A percentile compares a stretch with the other conserved stretches of the same genome.
Conservation (phyloP, 2,888 invertebrate genomes). For the Trissoscelio sp. region DNA sequence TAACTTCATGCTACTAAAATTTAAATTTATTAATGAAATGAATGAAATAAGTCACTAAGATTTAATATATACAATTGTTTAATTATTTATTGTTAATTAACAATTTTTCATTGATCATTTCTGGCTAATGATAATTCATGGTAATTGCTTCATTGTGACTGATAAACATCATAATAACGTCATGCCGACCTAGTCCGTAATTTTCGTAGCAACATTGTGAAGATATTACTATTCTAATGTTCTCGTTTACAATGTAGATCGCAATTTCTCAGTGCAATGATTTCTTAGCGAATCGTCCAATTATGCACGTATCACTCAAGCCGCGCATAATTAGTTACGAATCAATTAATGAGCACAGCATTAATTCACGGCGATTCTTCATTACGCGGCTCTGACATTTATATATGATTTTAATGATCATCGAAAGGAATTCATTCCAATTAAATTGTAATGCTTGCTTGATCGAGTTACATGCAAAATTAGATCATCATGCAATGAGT, state of each 20-base stretch:
- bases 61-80: no score
- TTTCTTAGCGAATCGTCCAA: neutral
- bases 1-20: no score
- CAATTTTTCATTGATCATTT: no score
- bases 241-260: neutral
- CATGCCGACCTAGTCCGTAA: neutral
- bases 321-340: conserved; percentile 33
- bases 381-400: conserved; percentile 24
- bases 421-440: conserved; percentile 24
- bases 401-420: conserved; percentile 23
- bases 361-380: conserved; percentile 6
- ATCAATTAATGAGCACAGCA: conserved; percentile 26
- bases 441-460: conserved; percentile 3
- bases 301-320: conserved; percentile 8
- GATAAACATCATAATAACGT: neutral
- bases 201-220: neutral
- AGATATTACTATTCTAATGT: neutral
- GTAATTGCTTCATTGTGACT: no score
- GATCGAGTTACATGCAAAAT: conserved; percentile 13
- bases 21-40: no score
- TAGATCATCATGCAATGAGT: conserved; percentile 7
- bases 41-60: no score
- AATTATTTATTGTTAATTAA: no score
- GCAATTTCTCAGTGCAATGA: neutral
- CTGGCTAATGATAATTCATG: no score